Percentiles rank a stretch among this genome's conserved stretches.
Conservation (phyloP, 2,113 vertebrate genomes). For the Montifringilla adamsi region DNA sequence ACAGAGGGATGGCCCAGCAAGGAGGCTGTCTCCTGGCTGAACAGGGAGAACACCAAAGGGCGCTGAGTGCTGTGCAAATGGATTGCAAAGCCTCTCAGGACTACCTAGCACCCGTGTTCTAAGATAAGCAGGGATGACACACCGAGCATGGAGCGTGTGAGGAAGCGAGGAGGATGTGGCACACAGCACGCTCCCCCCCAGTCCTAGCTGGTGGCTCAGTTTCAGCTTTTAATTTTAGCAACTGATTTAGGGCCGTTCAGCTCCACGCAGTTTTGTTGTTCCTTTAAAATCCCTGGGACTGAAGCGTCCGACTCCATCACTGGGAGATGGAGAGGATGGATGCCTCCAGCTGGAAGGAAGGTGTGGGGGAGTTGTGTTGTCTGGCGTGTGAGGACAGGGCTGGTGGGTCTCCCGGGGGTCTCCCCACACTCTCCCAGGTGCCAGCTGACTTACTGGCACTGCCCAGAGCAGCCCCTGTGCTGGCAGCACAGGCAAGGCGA, state of each 20-base stretch:
- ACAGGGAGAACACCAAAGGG: background rate
- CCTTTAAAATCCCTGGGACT: background rate
- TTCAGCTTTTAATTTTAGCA: conserved; percentile 61
- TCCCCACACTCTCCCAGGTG: background rate
- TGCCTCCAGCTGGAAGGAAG: background rate
- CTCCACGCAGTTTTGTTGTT: background rate
- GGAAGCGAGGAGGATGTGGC: conserved; percentile 58
- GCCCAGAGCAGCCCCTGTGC: background rate
- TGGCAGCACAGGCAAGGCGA: rapidly evolving
- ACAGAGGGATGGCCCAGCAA: background rate
- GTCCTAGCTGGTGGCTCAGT: conserved; percentile 32
- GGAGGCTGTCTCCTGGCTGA: background rate
- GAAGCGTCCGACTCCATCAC: rapidly evolving
- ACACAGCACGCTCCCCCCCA: background rate
- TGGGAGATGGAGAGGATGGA: background rate
- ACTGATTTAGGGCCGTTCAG: background rate
- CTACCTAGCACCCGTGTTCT: background rate
- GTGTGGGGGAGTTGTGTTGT: background rate
- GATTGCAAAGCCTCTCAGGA: background rate
- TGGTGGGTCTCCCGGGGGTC: background rate
- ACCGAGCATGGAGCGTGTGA: conserved; percentile 20
- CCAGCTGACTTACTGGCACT: background rate
- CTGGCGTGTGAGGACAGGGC: background rate
- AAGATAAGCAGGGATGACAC: conserved; percentile 47
- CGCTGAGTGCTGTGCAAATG: background rate